Percentiles rank a stretch among this genome's conserved stretches.
Conservation (phyloP, 2,888 invertebrate genomes). For the Phaedon cochleariae region DNA sequence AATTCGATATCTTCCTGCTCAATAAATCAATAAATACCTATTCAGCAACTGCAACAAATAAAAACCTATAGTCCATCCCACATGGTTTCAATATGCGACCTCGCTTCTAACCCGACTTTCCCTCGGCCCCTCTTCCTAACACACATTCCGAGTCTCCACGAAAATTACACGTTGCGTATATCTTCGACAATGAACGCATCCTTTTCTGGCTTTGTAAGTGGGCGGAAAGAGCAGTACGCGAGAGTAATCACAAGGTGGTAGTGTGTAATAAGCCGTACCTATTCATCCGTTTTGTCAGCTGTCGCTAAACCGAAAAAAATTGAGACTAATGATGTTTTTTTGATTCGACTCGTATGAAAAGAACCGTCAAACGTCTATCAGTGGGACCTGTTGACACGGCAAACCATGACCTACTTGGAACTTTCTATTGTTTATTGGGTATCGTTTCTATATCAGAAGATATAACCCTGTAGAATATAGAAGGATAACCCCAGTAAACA, state of each 20-base stretch:
- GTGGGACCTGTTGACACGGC: not conserved
- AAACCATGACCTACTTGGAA: not conserved
- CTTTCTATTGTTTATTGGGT: too few species aligned
- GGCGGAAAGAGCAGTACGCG: slow-evolving; percentile 24
- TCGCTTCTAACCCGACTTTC: slow-evolving; percentile 35
- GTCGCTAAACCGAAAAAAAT: not conserved
- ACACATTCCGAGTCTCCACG: slow-evolving; percentile 26
- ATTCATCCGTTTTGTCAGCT: slow-evolving; percentile 15
- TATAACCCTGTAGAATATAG: too few species aligned
- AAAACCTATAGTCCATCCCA: slow-evolving; percentile 18
- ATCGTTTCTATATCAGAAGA: too few species aligned
- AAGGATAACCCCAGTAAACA: too few species aligned
- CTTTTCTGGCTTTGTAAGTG: slow-evolving; percentile 34
- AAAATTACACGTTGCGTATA: slow-evolving; percentile 34
- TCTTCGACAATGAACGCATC: slow-evolving; percentile 30
- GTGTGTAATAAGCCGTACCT: slow-evolving; percentile 31
- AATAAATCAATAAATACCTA: not conserved
- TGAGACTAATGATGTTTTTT: not conserved
- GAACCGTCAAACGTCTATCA: not conserved
- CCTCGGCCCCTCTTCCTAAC: not conserved
- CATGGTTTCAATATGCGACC: slow-evolving; percentile 22
- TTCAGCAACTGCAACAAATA: not conserved
- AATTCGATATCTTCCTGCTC: not conserved
- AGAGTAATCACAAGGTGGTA: slow-evolving; percentile 28
- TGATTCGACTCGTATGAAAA: not conserved